These are phyloP conservation scores for Helicoverpa assulta DNA, from an alignment of 2,888 invertebrate species.

Conservation along the genomic window DNA sequence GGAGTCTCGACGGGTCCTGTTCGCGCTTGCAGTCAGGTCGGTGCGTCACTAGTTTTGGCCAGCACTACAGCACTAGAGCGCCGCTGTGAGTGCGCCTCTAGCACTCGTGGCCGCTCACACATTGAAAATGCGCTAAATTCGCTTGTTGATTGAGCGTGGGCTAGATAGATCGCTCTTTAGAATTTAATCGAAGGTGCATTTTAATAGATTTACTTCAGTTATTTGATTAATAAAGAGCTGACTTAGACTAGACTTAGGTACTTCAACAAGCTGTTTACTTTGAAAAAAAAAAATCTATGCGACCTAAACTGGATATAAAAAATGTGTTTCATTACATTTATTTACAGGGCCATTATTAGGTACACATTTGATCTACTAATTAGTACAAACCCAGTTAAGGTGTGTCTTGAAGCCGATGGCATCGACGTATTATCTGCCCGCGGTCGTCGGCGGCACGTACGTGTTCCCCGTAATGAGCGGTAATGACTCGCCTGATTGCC, in stretches of 20 bases:
- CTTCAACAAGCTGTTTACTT: no score
- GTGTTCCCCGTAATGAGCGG: conserved; percentile 33
- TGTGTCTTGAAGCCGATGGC: conserved; percentile 22
- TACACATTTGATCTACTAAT: background rate
- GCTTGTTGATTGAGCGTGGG: conserved; percentile 57
- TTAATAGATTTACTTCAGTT: background rate
- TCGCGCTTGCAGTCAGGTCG: conserved; percentile 70
- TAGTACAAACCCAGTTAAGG: conserved; percentile 19
- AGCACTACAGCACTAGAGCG: conserved; percentile 54
- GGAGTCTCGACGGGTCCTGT: conserved; percentile 61
- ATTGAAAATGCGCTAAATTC: conserved; percentile 59
- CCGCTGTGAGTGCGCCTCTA: conserved; percentile 48
- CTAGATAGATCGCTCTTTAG: conserved; percentile 42
- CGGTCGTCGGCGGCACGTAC: conserved; percentile 44
- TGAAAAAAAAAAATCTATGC: no score
- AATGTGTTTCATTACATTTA: background rate
- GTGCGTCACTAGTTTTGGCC: conserved; percentile 71
- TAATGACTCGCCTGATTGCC: conserved; percentile 54
- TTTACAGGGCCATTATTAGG: background rate
- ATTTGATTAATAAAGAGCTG: background rate
- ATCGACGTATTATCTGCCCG: conserved; percentile 46
- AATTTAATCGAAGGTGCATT: conserved; percentile 21
- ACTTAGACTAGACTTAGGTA: no score
- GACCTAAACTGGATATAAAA: no score
- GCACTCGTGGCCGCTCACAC: conserved; percentile 49